Base-by-base conservation (phyloP, 2,888 invertebrate species). In the Siphonodentalium dalli region DNA sequence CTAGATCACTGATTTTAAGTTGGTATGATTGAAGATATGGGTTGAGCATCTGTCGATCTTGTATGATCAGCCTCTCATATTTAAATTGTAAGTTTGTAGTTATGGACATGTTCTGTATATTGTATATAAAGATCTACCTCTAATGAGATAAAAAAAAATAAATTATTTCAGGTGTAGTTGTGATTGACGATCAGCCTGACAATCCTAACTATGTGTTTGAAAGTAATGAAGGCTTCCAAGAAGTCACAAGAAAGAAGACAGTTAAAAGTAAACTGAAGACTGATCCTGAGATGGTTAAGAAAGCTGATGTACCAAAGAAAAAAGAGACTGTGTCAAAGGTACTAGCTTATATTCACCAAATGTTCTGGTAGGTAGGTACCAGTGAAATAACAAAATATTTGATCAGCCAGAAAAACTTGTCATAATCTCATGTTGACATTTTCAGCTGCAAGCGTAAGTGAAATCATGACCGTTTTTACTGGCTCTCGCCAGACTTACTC, bases 181-280 rank as follows among this genome's bases (percentile, higher is more conserved):
- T 84, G 45, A 83, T 84, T 60, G 85, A 85, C 76, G 83, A 84
- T 68, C 83, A 83, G 65, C 84, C 83, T 67, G 82, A 76, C 67
- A 84, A 83, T 68, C 79, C 83, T 47, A 75, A 77, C 47, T 80
- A 81, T 63, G 66, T 81, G 48, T 81, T 77, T 67, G 83, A 81
- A 63, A 75, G 66, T 54, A 78, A 79, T 54, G 84, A 84, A 69
- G 90, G 90, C 42, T 91, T 92, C 81, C 90, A 91, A 81, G 92
- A 92, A 79, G 92, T 92, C 7, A 87, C 90, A 54, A 90, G 89
- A 49, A 90, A 90, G 80, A 91, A 90, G 77, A 66, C 76, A 5
- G 54, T 69, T 48, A 78, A 77, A 60, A 71, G 61, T 34, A 78
- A 78, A 51, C 78, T 80, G 63, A 80, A 81, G 61, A 77, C 74